Evolutionary conservation across 2,113 vertebrate genomes (phyloP).

Genomic region (Zootoca vivipara): DNA sequence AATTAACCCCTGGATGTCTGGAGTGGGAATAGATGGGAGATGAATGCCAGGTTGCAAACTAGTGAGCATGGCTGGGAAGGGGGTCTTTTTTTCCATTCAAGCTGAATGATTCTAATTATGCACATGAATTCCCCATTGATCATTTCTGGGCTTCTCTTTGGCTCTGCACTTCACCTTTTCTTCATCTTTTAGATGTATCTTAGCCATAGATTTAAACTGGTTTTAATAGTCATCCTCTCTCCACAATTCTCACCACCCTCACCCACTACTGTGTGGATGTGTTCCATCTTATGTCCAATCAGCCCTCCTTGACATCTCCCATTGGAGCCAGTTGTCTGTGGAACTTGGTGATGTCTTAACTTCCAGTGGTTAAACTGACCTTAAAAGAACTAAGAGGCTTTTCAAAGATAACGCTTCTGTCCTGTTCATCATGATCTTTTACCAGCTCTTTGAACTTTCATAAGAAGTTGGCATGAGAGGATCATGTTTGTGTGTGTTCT

Average conservation of each 20-base stretch:
- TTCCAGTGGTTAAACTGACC: background rate
- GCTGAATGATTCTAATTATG: background rate
- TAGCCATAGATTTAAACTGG: background rate
- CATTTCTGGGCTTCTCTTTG: background rate
- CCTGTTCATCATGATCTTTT: background rate
- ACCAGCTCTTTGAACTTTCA: background rate
- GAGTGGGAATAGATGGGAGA: background rate
- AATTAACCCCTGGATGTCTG: background rate
- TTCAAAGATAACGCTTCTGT: background rate
- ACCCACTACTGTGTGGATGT: background rate
- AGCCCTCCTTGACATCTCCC: background rate
- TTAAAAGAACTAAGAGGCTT: background rate
- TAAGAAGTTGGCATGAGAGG: background rate
- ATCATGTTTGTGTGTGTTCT: background rate
- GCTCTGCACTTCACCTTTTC: background rate
- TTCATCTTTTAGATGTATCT: background rate
- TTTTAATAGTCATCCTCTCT: background rate
- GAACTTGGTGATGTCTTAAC: background rate
- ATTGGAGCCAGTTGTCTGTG: background rate
- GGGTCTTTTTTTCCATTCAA: background rate
- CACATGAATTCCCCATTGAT: background rate
- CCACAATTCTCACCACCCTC: background rate
- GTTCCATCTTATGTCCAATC: background rate
- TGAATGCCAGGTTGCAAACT: background rate
- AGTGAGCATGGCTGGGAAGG: background rate